Evolutionary conservation across 2,113 vertebrate genomes (phyloP), one percentile per base, ranked within the genome.

Genomic region (Sylvilagus bachmani): DNA sequence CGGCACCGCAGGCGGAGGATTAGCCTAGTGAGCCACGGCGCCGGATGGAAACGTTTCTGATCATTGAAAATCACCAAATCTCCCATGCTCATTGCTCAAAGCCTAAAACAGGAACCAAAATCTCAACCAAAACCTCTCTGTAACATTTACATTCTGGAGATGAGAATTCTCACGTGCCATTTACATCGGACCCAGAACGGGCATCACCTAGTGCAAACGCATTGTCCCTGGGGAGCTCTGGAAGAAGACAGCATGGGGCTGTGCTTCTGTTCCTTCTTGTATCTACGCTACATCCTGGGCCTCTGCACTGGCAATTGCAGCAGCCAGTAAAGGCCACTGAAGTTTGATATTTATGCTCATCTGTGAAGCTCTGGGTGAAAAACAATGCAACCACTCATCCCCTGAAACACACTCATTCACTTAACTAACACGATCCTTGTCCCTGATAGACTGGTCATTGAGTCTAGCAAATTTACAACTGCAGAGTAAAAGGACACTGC

Each of bases 361-460:
- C 24, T 31, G 3, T 53, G 38, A 92, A 22, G 17, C 6, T 51
- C 12, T 81, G 25, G 49, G 49, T 93, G 27, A 87, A 87, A 84
- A 86, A 51, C 89, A 64, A 24, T 25, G 11, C 17, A 90, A 74
- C 49, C 9, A 0, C 90, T 79, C n/a, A 82, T 91, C 24, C 61
- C 38, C 84, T 96, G 79, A 95, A 79, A 94, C 79, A 86, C 21
- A 86, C 38, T 55, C 71, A 36, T 70, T 94, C 84, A 78, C 88
- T 95, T 89, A 90, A 87, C 71, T 91, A 85, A 64, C 64, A 61
- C 49, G 31, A 78, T 92, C 51, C 53, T 94, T 91, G 87, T 58
- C 80, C 21, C 51, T 55, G 44, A 93, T 27, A 89, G 81, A 14
- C 62, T 79, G 14, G 69, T 78, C 55, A 94, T 27, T 29, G 66